Evolutionary conservation across 2,888 invertebrate species (phyloP), one percentile per base, ranked within the genome.

Genomic region (Minunthozetes semirufus): DNA sequence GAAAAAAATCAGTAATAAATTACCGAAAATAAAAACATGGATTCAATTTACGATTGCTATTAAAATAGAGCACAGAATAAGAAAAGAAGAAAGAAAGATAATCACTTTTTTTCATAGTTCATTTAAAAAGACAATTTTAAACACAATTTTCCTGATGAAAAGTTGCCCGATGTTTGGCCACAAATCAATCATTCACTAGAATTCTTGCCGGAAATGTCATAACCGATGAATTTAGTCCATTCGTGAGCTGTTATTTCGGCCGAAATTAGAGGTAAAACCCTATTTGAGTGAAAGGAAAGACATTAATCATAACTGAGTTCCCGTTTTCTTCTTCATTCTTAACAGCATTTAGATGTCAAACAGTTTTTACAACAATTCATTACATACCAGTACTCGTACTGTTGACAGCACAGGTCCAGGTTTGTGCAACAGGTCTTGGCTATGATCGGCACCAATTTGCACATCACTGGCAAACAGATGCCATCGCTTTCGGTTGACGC

Each of bases 361-460:
- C n/a, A 50, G 5, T 4, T 33, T 33, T 19, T n/a, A 19, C n/a
- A 17, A 17, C n/a, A n/a, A 50, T n/a, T 50, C 19, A 50, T 50
- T 50, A 25, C 61, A 27, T 61, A 61, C 61, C 61, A 61, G 27
- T 27, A 22, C 61, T 61, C 61, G 13, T 27, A 61, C 29, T 61
- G 61, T 27, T 15, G 15, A 27, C 61, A 61, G 17, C 61, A 61
- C 27, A 27, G 17, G 27, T 61, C 29, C 25, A 61, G 61, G 29
- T 61, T 61, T 17, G 61, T 61, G 61, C 61, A 61, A 27, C 61
- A 61, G 29, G 27, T 61, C 61, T 27, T 61, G 27, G 61, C 25
- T 61, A 61, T 1, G 8, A 61, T 2, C 17, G 61, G 13, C 15
- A 27, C 61, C 5, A 61, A 61, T 61, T 61, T 61, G 17, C 61